A percentile compares a stretch with the other conserved stretches of the same genome.
Evolutionary conservation across 2,113 vertebrate genomes (phyloP).

Genomic region (Oriolus oriolus): DNA sequence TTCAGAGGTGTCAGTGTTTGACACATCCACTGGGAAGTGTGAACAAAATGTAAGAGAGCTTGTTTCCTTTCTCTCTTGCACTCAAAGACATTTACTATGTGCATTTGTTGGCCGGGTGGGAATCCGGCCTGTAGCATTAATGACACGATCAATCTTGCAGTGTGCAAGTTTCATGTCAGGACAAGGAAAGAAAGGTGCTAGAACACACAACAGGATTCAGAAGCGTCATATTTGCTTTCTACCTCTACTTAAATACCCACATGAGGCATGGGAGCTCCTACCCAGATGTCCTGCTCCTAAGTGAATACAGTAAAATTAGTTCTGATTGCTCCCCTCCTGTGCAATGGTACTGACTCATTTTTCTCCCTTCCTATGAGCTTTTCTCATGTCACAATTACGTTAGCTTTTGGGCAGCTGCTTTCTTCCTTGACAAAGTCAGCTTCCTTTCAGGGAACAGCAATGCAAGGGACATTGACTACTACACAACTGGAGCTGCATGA

Average conservation of each 20-base stretch:
- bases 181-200: background rate
- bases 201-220: background rate
- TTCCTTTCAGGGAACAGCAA: background rate
- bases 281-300: background rate
- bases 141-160: background rate
- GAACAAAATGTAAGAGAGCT: constrained; percentile 25
- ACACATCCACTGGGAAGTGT: constrained; percentile 1
- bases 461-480: background rate
- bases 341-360: background rate
- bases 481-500: background rate
- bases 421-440: background rate
- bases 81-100: background rate
- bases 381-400: background rate
- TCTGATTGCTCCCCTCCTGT: background rate
- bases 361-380: background rate
- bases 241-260: background rate
- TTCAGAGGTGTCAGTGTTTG: constrained; percentile 23
- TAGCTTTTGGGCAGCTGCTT: background rate
- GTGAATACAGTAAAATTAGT: background rate
- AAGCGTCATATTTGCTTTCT: background rate
- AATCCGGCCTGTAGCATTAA: background rate
- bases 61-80: background rate
- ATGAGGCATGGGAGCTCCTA: background rate
- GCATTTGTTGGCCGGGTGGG: background rate
- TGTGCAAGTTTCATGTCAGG: background rate